Conservation (phyloP, 53 echinoderm and acorn worm species). For the Henricia sp. region DNA sequence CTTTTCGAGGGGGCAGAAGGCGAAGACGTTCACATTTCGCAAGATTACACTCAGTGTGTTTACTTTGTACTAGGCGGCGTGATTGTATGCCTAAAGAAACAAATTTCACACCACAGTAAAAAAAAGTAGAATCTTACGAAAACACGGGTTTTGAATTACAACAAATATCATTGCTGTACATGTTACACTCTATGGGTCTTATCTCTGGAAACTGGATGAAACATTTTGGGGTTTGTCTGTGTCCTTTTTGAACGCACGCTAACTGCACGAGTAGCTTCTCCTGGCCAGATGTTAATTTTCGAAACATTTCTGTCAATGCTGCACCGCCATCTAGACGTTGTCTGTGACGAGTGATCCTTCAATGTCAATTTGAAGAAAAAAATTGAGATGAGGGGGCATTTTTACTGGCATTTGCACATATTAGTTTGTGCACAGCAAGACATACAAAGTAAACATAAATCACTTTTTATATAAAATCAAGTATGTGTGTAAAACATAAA, state of each 20-base stretch:
- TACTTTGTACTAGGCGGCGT: neutral
- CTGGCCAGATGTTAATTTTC: neutral
- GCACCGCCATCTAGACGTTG: neutral
- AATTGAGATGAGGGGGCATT: neutral
- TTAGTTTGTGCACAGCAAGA: neutral
- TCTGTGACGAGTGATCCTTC: neutral
- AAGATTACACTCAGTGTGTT: neutral
- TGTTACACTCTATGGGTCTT: too few species aligned
- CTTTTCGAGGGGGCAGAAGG: neutral
- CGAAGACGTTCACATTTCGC: neutral
- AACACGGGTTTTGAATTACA: too few species aligned
- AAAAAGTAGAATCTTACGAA: too few species aligned
- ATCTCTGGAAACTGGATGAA: slow-evolving; percentile 1
- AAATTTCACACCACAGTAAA: too few species aligned
- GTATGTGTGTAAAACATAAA: too few species aligned
- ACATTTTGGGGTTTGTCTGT: neutral
- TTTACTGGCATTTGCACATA: neutral
- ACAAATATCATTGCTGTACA: too few species aligned
- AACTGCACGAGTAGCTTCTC: neutral
- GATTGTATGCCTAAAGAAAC: neutral
- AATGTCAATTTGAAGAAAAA: neutral
- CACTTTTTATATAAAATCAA: neutral
- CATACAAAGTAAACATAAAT: neutral
- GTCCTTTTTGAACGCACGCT: neutral
- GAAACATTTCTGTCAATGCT: neutral